A percentile compares a stretch with the other conserved stretches of the same genome.
These are phyloP conservation scores for Pseudochirops cupreus DNA, from an alignment of 2,797 vertebrate genomes.

Conservation along the genomic window DNA sequence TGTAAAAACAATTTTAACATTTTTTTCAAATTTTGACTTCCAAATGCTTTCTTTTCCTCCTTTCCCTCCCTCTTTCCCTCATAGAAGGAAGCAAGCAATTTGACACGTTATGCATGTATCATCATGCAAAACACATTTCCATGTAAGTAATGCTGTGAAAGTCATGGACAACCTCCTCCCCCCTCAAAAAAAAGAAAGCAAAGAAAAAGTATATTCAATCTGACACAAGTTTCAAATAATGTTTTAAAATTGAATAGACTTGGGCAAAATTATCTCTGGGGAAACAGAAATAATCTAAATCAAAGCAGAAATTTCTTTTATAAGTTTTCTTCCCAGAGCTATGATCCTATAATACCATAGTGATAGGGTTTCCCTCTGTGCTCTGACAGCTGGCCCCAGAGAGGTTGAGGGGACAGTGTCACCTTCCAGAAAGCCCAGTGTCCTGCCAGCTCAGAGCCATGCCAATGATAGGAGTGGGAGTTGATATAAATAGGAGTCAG, in stretches of 20 bases:
- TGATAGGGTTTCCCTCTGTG: conserved; percentile 58
- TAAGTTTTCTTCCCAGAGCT: conserved; percentile 70
- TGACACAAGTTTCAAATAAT: not conserved
- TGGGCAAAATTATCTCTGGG: conserved; percentile 42
- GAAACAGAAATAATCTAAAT: conserved; percentile 19
- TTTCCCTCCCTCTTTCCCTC: not conserved
- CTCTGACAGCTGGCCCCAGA: conserved; percentile 70
- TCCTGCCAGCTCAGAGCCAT: conserved; percentile 79
- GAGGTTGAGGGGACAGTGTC: conserved; percentile 79
- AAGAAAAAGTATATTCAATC: not conserved
- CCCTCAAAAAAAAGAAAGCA: not conserved
- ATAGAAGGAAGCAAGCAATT: not conserved
- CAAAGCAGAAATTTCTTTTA: not conserved
- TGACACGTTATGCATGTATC: not conserved
- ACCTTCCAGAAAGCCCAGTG: conserved; percentile 83
- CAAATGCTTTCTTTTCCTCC: not conserved
- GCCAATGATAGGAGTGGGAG: conserved; percentile 74
- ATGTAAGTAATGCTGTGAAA: not conserved
- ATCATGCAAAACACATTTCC: not conserved
- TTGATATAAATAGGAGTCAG: conserved; percentile 82
- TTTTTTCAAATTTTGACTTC: not conserved
- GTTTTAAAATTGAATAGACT: conserved; percentile 27
- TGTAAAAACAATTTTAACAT: not conserved
- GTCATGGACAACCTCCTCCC: too few relatives aligned
- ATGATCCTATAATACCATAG: conserved; percentile 47